Base-by-base conservation (phyloP, 2,888 invertebrate genomes). In the Melolontha melolontha region DNA sequence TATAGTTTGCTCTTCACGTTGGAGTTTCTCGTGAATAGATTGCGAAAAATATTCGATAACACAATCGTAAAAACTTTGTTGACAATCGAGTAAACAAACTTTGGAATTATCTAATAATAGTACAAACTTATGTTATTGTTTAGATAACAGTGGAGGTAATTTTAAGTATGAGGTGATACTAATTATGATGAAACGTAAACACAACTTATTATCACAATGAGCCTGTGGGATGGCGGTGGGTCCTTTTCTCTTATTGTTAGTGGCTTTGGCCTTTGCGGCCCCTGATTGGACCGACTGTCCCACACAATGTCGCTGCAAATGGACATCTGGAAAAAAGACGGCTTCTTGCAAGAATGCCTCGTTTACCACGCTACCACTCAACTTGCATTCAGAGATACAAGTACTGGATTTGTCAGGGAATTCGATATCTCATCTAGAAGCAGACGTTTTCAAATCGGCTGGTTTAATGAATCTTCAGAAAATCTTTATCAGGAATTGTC, bases 271-370 rank as follows among this genome's bases (percentile, higher is more conserved):
- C 75, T 83, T 86, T 70, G 86, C 87, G 71, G 87, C 88, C 75
- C 89, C 90, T 70, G 95, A 95, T 84, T 95, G 94, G 94, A 93
- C 93, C 63, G 94, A 93, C 83, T 95, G 95, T 84, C 93, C 94
- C 77, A 87, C 90, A 74, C 90, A 92, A 76, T 96, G 96, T 83
- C 90, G 90, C 78, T 96, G 96, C 87, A 95, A 94, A 85, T 96
- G 96, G 96, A 92, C 92, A 49, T 92, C 92, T 70, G 95, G 95
- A 71, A 96, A 96, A 84, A 94, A 94, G 82, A 94, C 94, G 49
- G 96, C 95, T 66, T 87, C 92, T 69, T 96, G 96, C 84, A 90
- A 90, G 72, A 91, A 93, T 78, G 90, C 92, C 74, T 92, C 92
- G 75, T 88, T 95, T 74, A 91, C 91, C 74, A 88, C 90, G 71